Evolutionary conservation across 1,140 invertebrate species (phyloP), one percentile per base, ranked within the genome.

Genomic region (Chironomus tepperi): DNA sequence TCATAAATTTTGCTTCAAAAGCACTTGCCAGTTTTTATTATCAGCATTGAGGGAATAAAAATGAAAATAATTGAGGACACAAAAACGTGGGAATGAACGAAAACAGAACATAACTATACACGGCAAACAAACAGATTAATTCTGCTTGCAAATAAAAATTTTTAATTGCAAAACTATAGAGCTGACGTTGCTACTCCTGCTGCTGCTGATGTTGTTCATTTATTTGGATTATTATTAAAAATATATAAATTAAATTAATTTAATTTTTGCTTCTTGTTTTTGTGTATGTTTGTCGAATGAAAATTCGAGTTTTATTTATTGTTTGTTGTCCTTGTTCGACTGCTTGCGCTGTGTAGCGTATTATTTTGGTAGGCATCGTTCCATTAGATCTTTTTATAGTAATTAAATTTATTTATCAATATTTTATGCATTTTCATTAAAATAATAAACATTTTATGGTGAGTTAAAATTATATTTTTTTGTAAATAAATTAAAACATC

Each of bases 171-270:
- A 70, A 5, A 1, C 3, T 70, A 19, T 0, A 70, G 65, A 70
- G 9, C 16, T 19, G 65, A 34, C 24, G 24, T 34, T 34, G 24
- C 24, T 34, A 34, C 24, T 34, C 24, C 24, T 34, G 24, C 24
- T 34, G 65, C 65, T 70, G 3, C 5, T 70, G 18, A 10, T 70
- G 65, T 70, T 70, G 65, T 70, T 19, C 19, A 21, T 21, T 70
- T 70, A n/a, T 57, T 57, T 57, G 47, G 9, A 12, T 57, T 12
- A 70, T 70, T 70, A 19, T 18, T 34, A 34, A 70, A 70, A 70
- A 70, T 70, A 15, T 70, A 19, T 21, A 70, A 70, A 70, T 70
- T 70, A 70, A 70, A 70, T 19, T 19, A 70, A 19, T 70, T 70
- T 70, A 70, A 70, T 70, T 21, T 19, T 70, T 70, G 47, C 47